Conservation (phyloP, 2,888 invertebrate species). For the Tyria jacobaeae region DNA sequence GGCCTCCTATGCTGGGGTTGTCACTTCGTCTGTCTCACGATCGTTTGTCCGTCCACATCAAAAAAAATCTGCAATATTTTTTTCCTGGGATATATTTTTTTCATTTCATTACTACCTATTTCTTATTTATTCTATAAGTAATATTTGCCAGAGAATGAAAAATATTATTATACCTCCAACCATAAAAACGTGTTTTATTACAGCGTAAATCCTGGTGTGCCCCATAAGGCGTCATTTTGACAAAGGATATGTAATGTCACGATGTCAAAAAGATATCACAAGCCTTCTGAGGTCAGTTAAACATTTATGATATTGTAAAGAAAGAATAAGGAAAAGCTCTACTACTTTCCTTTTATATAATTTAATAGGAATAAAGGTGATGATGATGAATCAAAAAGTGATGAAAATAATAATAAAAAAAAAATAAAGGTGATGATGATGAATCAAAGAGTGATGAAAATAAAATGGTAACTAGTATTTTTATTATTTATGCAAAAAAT, state of each 20-base stretch:
- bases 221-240: conserved; percentile 3
- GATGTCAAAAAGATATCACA: not conserved
- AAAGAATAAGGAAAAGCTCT: not conserved
- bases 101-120: not conserved
- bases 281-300: not conserved
- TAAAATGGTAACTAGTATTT: no score
- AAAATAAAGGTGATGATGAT: no score
- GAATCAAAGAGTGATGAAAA: no score
- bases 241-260: conserved; percentile 1
- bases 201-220: not conserved
- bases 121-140: not conserved
- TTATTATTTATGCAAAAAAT: no score
- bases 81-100: no score
- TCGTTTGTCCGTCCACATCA: no score
- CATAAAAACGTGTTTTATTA: conserved; percentile 5
- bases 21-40: no score
- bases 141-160: not conserved
- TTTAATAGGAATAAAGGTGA: not conserved
- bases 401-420: no score
- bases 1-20: no score
- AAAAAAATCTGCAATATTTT: no score
- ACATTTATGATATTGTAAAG: not conserved
- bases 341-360: not conserved
- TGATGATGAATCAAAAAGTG: no score
- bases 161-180: not conserved